A percentile compares a stretch with the other conserved stretches of the same genome.
Conservation (phyloP, 2,888 invertebrate species). For the Phyllotreta cruciferae region DNA sequence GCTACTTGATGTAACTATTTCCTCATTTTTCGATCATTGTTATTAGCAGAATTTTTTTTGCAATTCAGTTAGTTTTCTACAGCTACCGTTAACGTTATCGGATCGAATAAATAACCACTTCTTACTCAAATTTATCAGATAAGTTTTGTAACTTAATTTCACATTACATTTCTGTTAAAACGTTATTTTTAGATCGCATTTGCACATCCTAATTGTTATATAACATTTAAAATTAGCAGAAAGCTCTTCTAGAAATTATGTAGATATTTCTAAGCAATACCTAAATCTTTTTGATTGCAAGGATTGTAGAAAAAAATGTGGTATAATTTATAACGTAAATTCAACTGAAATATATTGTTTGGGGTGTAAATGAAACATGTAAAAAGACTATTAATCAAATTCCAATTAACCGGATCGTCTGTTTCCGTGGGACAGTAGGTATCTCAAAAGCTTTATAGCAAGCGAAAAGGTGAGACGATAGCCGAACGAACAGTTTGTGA, state of each 20-base stretch:
- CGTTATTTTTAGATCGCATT: slow-evolving; percentile 6
- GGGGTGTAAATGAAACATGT: slow-evolving; percentile 23
- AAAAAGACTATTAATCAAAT: slow-evolving; percentile 28
- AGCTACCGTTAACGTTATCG: slow-evolving; percentile 12
- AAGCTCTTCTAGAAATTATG: neutral
- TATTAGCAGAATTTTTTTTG: slow-evolving; percentile 30
- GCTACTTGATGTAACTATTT: slow-evolving; percentile 38
- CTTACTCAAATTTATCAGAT: slow-evolving; percentile 27
- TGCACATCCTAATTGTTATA: neutral
- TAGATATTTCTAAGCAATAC: too few species aligned
- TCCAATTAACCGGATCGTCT: slow-evolving; percentile 31
- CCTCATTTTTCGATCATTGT: slow-evolving; percentile 38
- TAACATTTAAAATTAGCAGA: neutral
- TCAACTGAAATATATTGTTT: slow-evolving; percentile 19
- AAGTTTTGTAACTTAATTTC: slow-evolving; percentile 16
- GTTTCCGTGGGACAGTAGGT: slow-evolving; percentile 27
- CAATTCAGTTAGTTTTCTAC: slow-evolving; percentile 16
- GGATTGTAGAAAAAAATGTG: slow-evolving; percentile 5
- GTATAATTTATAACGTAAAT: slow-evolving; percentile 23
- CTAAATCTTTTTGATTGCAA: too few species aligned
- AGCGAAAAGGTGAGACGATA: neutral
- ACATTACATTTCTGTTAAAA: slow-evolving; percentile 2
- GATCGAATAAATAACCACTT: slow-evolving; percentile 21
- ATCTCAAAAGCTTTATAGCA: slow-evolving; percentile 18
- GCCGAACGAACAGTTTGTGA: slow-evolving; percentile 18